phyloP scores from a whole-genome alignment of 2,797 vertebrate genomes.

The Heterohyrax brucei region DNA sequence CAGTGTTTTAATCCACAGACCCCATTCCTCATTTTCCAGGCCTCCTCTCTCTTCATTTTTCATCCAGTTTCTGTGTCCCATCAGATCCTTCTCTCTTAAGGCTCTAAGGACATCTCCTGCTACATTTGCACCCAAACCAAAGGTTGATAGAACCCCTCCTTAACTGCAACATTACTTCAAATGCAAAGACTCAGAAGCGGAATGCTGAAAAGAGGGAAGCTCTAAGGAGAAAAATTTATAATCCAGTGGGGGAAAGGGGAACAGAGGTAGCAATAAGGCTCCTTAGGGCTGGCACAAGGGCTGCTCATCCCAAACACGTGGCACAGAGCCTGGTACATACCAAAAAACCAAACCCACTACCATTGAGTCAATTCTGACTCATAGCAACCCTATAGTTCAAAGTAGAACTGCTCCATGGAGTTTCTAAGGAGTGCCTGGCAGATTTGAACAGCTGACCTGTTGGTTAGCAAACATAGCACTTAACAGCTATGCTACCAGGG shows the following conservation, averaged over 20 bases:
- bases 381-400: no score
- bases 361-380: no score
- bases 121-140: neutral
- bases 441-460: no score
- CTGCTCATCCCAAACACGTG: neutral
- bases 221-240: neutral
- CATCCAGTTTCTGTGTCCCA: neutral
- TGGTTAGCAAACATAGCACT: no score
- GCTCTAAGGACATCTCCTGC: slow-evolving; percentile 9
- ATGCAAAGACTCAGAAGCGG: neutral
- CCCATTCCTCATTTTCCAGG: neutral
- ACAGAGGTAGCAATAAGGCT: neutral
- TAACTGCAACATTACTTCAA: neutral
- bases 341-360: neutral
- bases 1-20: neutral
- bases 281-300: neutral
- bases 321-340: neutral
- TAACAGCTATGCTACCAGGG: no score
- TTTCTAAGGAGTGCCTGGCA: no score
- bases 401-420: no score
- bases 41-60: neutral
- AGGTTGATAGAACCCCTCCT: neutral
- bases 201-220: neutral
- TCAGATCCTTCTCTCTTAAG: neutral
- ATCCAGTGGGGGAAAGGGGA: neutral